These are phyloP conservation scores for Taenioides sp. DNA, from an alignment of 2,797 vertebrate species.

Conservation along the genomic window DNA sequence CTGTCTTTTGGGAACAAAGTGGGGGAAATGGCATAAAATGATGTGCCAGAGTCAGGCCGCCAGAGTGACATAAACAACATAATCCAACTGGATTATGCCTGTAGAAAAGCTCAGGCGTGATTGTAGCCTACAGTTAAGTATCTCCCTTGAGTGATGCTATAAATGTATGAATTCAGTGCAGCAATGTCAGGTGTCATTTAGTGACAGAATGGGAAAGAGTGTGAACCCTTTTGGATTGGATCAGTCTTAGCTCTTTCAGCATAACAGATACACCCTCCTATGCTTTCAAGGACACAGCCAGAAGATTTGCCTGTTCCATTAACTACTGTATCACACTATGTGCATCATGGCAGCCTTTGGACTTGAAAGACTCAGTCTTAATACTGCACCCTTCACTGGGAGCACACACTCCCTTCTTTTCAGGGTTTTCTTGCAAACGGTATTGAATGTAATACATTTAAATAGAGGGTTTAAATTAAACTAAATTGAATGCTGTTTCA, in stretches of 20 bases:
- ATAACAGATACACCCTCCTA: conserved; percentile 32
- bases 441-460: conserved; percentile 66
- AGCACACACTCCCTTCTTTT: conserved; percentile 55
- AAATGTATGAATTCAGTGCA: conserved; percentile 30
- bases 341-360: conserved; percentile 39
- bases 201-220: not conserved
- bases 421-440: conserved; percentile 58
- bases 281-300: conserved; percentile 36
- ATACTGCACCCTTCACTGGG: conserved; percentile 42
- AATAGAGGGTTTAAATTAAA: conserved; percentile 70
- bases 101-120: conserved; percentile 61
- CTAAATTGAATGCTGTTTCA: conserved; percentile 59
- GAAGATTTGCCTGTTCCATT: conserved; percentile 28
- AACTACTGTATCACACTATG: conserved; percentile 38
- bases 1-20: conserved; percentile 46
- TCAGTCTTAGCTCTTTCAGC: not conserved
- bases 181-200: conserved; percentile 19
- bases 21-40: conserved; percentile 43
- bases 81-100: conserved; percentile 72
- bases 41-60: conserved; percentile 66
- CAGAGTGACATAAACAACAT: conserved; percentile 61
- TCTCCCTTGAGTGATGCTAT: conserved; percentile 49
- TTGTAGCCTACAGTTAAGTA: conserved; percentile 60
- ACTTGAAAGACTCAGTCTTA: conserved; percentile 38
- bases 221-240: not conserved